Percentiles rank a stretch among this genome's conserved stretches.
These are phyloP conservation scores for Psylliodes chrysocephalus DNA, from an alignment of 2,888 invertebrate genomes.

Conservation along the genomic window DNA sequence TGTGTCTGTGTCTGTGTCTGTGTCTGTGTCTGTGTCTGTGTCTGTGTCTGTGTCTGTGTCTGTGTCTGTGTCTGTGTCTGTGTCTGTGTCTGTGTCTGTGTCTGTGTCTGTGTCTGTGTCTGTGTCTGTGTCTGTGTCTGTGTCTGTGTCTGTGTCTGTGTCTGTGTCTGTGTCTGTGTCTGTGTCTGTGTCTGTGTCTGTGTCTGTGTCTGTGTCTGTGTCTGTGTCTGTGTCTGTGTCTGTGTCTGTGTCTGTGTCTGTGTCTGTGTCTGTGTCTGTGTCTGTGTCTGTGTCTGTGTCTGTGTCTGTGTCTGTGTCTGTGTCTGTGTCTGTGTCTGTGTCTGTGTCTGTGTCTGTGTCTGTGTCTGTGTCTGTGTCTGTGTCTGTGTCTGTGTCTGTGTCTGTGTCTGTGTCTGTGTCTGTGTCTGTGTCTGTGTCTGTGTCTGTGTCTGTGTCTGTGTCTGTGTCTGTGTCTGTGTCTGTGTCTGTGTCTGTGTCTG, in stretches of 20 bases:
- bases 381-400: neutral
- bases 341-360: neutral
- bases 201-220: neutral
- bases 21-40: neutral
- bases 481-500: neutral
- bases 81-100: neutral
- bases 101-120: neutral
- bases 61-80: neutral
- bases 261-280: neutral
- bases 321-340: neutral
- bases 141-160: neutral
- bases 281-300: neutral
- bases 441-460: neutral
- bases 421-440: neutral
- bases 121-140: neutral
- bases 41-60: neutral
- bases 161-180: neutral
- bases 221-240: neutral
- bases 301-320: neutral
- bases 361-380: neutral
- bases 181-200: neutral
- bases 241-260: neutral
- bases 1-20: neutral
- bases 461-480: neutral
- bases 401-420: neutral